These are phyloP conservation scores for Siniperca undulata DNA, from an alignment of 2,797 vertebrate genomes.

Conservation along the genomic window DNA sequence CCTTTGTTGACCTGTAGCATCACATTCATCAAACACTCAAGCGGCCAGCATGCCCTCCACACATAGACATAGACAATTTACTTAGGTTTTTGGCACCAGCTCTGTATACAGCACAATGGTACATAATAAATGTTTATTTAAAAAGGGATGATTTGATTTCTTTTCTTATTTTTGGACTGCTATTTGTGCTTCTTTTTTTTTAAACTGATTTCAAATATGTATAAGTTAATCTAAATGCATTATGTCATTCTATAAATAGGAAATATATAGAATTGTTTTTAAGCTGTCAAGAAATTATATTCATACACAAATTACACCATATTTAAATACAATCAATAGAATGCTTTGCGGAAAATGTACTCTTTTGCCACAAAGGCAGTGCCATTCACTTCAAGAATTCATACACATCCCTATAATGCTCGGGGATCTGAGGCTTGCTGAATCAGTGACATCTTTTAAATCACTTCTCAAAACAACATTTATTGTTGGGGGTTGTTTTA, in stretches of 20 bases:
- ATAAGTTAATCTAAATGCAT: not conserved
- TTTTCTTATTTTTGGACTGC: not conserved
- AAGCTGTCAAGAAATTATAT: not conserved
- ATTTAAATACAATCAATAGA: not conserved
- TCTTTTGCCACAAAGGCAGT: not conserved
- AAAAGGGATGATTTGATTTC: not conserved
- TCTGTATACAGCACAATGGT: conserved; percentile 14
- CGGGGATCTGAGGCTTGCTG: too few relatives aligned
- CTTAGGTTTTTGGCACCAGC: conserved; percentile 12
- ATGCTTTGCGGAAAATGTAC: not conserved
- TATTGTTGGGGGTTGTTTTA: too few relatives aligned
- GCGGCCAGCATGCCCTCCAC: conserved; percentile 47
- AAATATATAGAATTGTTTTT: not conserved
- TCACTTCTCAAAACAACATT: too few relatives aligned
- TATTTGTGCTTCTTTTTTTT: not conserved
- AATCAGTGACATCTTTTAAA: too few relatives aligned
- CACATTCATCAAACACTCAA: conserved; percentile 79
- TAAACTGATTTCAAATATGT: not conserved
- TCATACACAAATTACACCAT: not conserved
- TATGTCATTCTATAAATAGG: not conserved
- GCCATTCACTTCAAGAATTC: not conserved
- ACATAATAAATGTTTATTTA: not conserved
- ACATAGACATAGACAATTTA: conserved; percentile 49
- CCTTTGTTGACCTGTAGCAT: conserved; percentile 84
- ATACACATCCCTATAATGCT: not conserved